These are phyloP conservation scores for Doris montereyensis DNA, from an alignment of 2,888 invertebrate species.

Conservation along the genomic window DNA sequence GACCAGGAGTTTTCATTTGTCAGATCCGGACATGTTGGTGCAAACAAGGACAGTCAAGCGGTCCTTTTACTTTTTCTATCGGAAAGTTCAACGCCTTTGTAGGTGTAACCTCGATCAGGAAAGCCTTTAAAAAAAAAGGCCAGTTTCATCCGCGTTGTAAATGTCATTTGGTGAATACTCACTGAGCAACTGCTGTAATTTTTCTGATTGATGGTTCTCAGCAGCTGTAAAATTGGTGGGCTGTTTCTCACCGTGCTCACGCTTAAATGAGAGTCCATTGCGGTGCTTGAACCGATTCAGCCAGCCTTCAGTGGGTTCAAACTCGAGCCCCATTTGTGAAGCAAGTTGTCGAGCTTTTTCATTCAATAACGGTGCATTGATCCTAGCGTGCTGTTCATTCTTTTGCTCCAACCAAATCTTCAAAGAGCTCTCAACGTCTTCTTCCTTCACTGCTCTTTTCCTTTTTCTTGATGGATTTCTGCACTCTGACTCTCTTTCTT, in stretches of 20 bases:
- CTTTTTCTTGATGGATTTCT: neutral
- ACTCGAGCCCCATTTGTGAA: too few relatives aligned
- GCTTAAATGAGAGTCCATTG: too few relatives aligned
- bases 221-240: too few relatives aligned
- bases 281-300: too few relatives aligned
- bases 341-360: too few relatives aligned
- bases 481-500: neutral
- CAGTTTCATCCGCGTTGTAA: neutral
- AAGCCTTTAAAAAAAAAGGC: neutral
- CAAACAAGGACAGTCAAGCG: conserved; percentile 37
- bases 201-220: too few relatives aligned
- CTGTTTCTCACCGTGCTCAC: too few relatives aligned
- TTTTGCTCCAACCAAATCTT: too few relatives aligned
- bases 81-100: neutral
- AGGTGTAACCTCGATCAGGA: neutral
- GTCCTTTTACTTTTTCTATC: conserved; percentile 35
- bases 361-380: too few relatives aligned
- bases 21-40: conserved; percentile 42
- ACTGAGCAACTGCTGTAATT: neutral
- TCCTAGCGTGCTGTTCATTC: too few relatives aligned
- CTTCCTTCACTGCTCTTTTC: neutral
- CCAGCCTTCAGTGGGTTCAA: too few relatives aligned
- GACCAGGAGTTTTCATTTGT: conserved; percentile 38
- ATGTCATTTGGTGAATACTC: neutral
- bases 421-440: neutral